These are phyloP conservation scores for Drosophila ficusphila DNA, from an alignment of 1,140 invertebrate genomes.

Conservation along the genomic window DNA sequence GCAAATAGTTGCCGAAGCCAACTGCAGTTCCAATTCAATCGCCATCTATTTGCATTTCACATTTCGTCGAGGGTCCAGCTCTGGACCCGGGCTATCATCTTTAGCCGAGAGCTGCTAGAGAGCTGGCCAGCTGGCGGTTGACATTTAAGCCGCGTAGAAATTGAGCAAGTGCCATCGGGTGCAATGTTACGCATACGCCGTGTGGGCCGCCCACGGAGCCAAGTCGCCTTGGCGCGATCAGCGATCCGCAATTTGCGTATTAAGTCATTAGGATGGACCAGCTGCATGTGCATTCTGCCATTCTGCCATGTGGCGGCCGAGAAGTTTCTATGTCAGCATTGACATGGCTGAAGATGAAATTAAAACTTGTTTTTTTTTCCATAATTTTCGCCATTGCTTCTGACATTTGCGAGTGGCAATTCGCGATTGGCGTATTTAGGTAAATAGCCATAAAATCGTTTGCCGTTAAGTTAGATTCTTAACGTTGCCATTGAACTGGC, in stretches of 20 bases:
- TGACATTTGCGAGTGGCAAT: constrained; percentile 69
- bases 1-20: constrained; percentile 28
- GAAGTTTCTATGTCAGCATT: constrained; percentile 72
- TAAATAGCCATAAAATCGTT: constrained; percentile 56
- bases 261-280: constrained; percentile 61
- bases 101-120: neutral
- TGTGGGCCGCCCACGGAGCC: constrained; percentile 45
- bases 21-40: constrained; percentile 45
- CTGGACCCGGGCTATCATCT: constrained; percentile 26
- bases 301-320: constrained; percentile 35
- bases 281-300: constrained; percentile 41
- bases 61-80: constrained; percentile 19
- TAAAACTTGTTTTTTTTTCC: constrained; percentile 67
- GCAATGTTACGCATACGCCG: constrained; percentile 72
- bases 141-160: constrained; percentile 63
- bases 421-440: constrained; percentile 74
- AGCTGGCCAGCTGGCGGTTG: constrained; percentile 41
- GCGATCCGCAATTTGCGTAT: constrained; percentile 52
- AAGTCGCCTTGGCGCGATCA: constrained; percentile 11
- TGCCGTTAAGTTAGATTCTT: constrained; percentile 52
- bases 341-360: constrained; percentile 56
- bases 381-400: constrained; percentile 55
- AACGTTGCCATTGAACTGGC: constrained; percentile 37
- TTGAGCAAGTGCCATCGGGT: constrained; percentile 63
- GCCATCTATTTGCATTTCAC: constrained; percentile 41